phyloP scores from a whole-genome alignment of 2,888 invertebrate genomes.

The Apoderus coryli region DNA sequence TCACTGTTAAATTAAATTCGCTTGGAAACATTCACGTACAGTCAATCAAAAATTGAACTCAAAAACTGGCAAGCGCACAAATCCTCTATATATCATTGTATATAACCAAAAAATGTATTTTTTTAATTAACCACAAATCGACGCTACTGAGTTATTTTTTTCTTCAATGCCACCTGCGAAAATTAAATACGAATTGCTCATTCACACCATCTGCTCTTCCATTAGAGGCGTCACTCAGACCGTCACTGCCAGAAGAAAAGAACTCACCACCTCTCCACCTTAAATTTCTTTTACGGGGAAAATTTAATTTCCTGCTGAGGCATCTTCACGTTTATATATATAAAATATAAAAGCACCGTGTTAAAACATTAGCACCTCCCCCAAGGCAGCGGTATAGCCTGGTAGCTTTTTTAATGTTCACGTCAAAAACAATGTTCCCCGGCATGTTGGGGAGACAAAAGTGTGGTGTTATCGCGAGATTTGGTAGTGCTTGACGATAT shows the following conservation, averaged over 20 bases:
- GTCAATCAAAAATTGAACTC: too few relatives aligned
- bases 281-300: conserved; percentile 34
- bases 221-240: conserved; percentile 31
- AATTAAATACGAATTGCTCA: conserved; percentile 36
- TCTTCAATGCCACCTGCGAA: conserved; percentile 35
- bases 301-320: conserved; percentile 34
- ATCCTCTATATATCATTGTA: too few relatives aligned
- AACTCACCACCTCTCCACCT: conserved; percentile 34
- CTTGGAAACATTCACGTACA: too few relatives aligned
- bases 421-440: conserved; percentile 3
- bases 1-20: too few relatives aligned
- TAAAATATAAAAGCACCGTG: conserved; percentile 20
- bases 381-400: conserved; percentile 7
- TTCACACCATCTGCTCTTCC: conserved; percentile 35
- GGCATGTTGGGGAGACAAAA: too few relatives aligned
- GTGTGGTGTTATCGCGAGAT: too few relatives aligned
- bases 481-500: too few relatives aligned
- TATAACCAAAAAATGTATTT: too few relatives aligned
- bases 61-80: too few relatives aligned
- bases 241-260: conserved; percentile 31
- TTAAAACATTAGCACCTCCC: conserved; percentile 34
- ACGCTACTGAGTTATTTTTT: too few relatives aligned
- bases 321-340: conserved; percentile 25
- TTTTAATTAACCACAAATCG: too few relatives aligned
- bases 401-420: conserved; percentile 2